Conservation (phyloP, 2,113 vertebrate species). For the Apus apus region DNA sequence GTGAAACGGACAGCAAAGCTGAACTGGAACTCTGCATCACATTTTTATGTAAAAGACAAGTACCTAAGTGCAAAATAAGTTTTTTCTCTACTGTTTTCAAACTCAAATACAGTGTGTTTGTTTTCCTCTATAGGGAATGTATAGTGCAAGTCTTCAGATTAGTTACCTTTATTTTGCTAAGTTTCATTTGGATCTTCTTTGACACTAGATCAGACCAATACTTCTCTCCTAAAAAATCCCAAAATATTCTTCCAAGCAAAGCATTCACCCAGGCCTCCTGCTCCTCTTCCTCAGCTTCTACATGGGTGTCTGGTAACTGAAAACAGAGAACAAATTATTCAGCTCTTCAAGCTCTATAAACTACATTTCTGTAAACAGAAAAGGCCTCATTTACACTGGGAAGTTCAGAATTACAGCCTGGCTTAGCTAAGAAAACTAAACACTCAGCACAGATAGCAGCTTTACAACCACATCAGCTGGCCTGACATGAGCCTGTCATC, state of each 20-base stretch:
- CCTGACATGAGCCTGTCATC: neutral
- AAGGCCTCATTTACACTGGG: neutral
- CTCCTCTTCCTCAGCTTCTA: conserved; percentile 75
- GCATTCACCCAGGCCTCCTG: conserved; percentile 96
- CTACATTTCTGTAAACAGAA: neutral
- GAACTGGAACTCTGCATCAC: neutral
- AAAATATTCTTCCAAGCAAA: conserved; percentile 94
- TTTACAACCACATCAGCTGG: neutral
- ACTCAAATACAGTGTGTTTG: neutral
- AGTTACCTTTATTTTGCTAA: conserved; percentile 96
- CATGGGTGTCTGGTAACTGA: conserved; percentile 78
- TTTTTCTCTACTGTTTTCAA: neutral
- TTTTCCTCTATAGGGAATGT: neutral
- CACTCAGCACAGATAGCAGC: neutral
- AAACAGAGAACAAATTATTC: conserved; percentile 34
- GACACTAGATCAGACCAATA: conserved; percentile 96
- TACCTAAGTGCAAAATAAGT: neutral
- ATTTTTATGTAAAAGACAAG: neutral
- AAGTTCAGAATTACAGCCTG: neutral
- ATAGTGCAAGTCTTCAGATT: neutral
- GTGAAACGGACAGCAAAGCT: neutral
- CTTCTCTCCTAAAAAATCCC: conserved; percentile 98
- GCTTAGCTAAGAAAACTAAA: neutral
- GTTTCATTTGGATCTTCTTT: conserved; percentile 99
- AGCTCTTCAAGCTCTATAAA: neutral